phyloP scores from a whole-genome alignment of 2,888 invertebrate genomes.

The Melinopterus prodromus region DNA sequence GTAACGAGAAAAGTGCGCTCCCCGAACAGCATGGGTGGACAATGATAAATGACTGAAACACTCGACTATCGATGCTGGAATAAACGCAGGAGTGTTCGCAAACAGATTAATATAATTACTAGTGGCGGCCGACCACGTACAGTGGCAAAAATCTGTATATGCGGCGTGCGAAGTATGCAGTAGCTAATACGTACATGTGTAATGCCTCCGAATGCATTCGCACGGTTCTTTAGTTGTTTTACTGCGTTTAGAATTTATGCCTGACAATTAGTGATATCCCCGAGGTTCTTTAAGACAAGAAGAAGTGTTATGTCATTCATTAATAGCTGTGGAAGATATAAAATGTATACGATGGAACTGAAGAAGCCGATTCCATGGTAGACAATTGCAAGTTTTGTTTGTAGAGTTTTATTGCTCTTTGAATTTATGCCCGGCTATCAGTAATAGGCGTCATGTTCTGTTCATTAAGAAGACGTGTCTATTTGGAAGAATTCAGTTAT shows the following conservation, averaged over 20 bases:
- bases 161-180: neutral
- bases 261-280: neutral
- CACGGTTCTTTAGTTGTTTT: neutral
- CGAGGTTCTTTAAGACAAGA: neutral
- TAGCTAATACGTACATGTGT: neutral
- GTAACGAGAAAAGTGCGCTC: neutral
- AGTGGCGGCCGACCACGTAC: slow-evolving; percentile 10
- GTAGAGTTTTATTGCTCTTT: neutral
- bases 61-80: slow-evolving; percentile 15
- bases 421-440: neutral
- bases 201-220: neutral
- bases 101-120: slow-evolving; percentile 25
- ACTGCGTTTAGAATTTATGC: neutral
- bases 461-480: neutral
- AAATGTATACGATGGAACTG: neutral
- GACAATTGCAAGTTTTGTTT: neutral
- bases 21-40: slow-evolving; percentile 19
- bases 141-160: slow-evolving; percentile 9
- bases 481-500: neutral
- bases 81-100: slow-evolving; percentile 24
- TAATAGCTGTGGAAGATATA: neutral
- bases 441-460: neutral
- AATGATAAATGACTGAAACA: slow-evolving; percentile 14
- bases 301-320: neutral
- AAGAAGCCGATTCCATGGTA: neutral